Base-by-base conservation (phyloP, 1,140 invertebrate genomes). In the Oedothorax gibbosus region DNA sequence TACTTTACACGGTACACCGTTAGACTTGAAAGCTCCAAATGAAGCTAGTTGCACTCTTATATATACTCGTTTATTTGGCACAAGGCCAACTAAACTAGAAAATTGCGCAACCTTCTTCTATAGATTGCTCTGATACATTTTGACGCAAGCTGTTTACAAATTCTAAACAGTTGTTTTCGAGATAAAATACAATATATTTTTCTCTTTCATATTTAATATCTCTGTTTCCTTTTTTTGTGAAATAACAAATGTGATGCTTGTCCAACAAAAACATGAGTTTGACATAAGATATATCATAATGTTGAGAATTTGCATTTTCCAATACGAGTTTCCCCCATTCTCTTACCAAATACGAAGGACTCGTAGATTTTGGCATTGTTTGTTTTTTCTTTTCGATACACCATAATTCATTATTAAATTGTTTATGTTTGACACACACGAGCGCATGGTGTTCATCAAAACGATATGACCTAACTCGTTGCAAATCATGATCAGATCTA, bases 151-250 rank as follows among this genome's bases (percentile, higher is more conserved):
- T 69, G 11, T 79, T 79, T 10, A 79, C 20, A 50, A 79, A 79
- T 14, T 79, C 77, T 35, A 79, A 20, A 4, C 53, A 51, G 9
- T 20, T 56, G 14, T 12, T n/a, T 56, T 79, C 65, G 5, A 69
- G 9, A 56, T 53, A 18, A 54, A 79, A 68, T 14, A 69, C 21
- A 56, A 79, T 69, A 56, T 79, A 50, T 54, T 68, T 64, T 56
- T 78, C 51, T 20, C 66, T 78, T 79, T 79, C 51, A 51, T 68
- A 79, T 10, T 21, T 12, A 68, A 68, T 68, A 79, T 56, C 77
- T 66, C 65, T 20, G 0, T 11, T 68, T 21, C 53, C 54, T 68
- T 79, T 53, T 79, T 65, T 62, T 0, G 65, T 69, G 0, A 18
- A 7, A 20, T 68, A 79, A 18, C 77, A 79, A 21, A 79, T 79